Conservation (phyloP, 2,797 vertebrate species). For the Poecilia wingei region DNA sequence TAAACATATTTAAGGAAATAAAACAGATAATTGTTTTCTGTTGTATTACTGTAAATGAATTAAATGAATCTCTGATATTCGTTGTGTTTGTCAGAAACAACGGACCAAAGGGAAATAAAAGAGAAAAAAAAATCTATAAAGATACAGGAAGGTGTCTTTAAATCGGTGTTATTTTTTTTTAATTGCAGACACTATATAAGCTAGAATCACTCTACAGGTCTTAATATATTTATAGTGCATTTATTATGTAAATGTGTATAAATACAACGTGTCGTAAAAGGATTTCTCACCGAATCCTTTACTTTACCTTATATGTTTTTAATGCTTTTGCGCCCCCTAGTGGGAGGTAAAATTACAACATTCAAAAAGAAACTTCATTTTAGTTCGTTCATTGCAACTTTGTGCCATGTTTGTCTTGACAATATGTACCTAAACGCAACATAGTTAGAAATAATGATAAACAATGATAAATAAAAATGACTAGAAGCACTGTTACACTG, state of each 20-base stretch:
- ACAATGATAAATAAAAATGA: not conserved
- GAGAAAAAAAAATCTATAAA: not conserved
- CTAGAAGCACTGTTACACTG: not conserved
- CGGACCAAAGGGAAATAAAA: not conserved
- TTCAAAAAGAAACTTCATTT: not conserved
- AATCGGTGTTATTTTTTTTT: not conserved
- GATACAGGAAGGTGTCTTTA: not conserved
- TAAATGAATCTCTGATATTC: not conserved
- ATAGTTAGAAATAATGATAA: not conserved
- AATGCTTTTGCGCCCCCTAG: slow-evolving; percentile 58
- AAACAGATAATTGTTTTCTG: too few species aligned
- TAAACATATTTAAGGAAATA: not conserved
- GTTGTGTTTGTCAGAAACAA: not conserved
- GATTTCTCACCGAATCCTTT: not conserved
- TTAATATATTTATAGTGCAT: not conserved
- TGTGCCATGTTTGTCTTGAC: not conserved
- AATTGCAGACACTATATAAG: not conserved
- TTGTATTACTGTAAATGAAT: too few species aligned
- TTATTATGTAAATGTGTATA: not conserved
- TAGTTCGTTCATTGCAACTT: not conserved
- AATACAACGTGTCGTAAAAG: not conserved
- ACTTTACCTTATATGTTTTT: slow-evolving; percentile 8
- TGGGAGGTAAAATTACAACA: slow-evolving; percentile 20
- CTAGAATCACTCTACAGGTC: not conserved
- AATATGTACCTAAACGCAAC: not conserved